phyloP scores from a whole-genome alignment of 2,888 invertebrate species.

The Megalurothrips usitatus region DNA sequence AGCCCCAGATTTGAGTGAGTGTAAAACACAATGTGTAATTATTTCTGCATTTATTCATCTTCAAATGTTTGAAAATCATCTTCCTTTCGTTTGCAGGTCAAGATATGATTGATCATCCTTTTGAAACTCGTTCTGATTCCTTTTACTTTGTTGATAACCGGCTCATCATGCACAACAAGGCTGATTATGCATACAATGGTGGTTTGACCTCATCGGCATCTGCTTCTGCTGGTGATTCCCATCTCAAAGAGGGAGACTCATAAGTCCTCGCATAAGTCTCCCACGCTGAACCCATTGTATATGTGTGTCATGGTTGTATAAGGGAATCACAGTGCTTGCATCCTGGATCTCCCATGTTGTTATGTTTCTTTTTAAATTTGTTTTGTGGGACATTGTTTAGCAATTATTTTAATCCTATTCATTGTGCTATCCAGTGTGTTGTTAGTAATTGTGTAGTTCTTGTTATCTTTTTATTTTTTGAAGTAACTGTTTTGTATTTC shows the following conservation, averaged over 20 bases:
- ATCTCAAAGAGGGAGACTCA: not conserved
- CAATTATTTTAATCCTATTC: too few relatives aligned
- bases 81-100: slow-evolving; percentile 63
- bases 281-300: too few relatives aligned
- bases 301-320: too few relatives aligned
- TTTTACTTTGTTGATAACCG: slow-evolving; percentile 98
- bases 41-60: too few relatives aligned
- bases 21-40: not conserved
- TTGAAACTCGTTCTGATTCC: slow-evolving; percentile 96
- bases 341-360: too few relatives aligned
- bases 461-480: not conserved
- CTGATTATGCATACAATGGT: slow-evolving; percentile 95
- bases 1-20: slow-evolving; percentile 77
- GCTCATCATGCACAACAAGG: slow-evolving; percentile 99
- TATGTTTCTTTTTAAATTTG: too few relatives aligned
- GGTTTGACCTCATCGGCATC: slow-evolving; percentile 47
- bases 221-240: not conserved
- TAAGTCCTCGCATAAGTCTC: not conserved
- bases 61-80: not conserved
- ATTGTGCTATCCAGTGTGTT: not conserved
- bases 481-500: not conserved
- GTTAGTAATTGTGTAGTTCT: not conserved
- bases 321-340: too few relatives aligned
- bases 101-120: slow-evolving; percentile 94
- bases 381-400: too few relatives aligned